These are phyloP conservation scores for Drosophila sucinea DNA, from an alignment of 1,140 invertebrate genomes.

Conservation along the genomic window DNA sequence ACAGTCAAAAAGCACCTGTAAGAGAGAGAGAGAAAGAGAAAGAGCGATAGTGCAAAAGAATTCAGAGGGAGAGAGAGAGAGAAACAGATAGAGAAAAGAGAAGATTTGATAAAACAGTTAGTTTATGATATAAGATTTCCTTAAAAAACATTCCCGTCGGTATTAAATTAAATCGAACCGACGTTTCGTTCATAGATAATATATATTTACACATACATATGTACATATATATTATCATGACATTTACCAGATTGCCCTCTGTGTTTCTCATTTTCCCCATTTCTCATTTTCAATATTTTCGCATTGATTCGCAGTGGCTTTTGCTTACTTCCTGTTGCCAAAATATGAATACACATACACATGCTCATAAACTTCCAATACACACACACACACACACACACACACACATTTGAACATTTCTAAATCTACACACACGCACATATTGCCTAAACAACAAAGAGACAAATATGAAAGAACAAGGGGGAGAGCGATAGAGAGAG, in stretches of 20 bases:
- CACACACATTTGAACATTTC: conserved; percentile 1
- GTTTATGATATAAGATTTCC: conserved; percentile 8
- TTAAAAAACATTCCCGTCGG: background rate
- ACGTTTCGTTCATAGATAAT: conserved; percentile 1
- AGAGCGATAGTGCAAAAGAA: too few species aligned
- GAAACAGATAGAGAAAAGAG: conserved; percentile 11
- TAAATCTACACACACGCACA: conserved; percentile 53
- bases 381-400: background rate
- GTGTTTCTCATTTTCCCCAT: conserved; percentile 12
- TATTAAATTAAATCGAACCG: background rate
- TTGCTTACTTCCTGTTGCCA: conserved; percentile 43
- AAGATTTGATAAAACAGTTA: conserved; percentile 7
- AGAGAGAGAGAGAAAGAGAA: conserved; percentile 19
- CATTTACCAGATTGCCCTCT: conserved; percentile 11
- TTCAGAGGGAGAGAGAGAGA: conserved; percentile 25
- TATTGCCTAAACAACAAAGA: conserved; percentile 64
- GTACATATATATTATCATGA: conserved; percentile 2
- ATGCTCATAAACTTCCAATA: conserved; percentile 19
- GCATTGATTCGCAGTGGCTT: conserved; percentile 17
- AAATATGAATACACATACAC: conserved; percentile 36
- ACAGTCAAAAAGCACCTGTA: conserved; percentile 83
- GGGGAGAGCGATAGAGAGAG: conserved; percentile 19
- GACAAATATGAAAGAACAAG: conserved; percentile 9
- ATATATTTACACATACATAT: background rate
- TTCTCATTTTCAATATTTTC: conserved; percentile 25